Conservation (phyloP, 2,113 vertebrate genomes). For the Hirundichthys speculiger region DNA sequence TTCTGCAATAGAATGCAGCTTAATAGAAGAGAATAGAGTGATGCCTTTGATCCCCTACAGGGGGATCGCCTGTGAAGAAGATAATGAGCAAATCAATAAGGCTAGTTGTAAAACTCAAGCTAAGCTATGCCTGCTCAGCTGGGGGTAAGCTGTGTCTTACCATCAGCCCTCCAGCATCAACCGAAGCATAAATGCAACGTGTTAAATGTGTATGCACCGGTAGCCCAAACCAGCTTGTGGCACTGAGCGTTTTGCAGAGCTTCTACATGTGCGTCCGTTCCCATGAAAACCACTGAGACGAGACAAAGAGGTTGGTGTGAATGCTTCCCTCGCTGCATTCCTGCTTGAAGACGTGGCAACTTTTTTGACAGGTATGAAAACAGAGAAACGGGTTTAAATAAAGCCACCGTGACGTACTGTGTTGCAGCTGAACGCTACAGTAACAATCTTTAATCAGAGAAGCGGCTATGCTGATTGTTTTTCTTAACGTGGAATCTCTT, state of each 20-base stretch:
- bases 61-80: conserved; percentile 86
- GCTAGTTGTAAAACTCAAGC: conserved; percentile 91
- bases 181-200: conserved; percentile 32
- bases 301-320: conserved; percentile 7
- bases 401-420: conserved; percentile 2
- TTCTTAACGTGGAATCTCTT: background rate
- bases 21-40: conserved; percentile 36
- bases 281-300: conserved; percentile 12
- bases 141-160: conserved; percentile 91
- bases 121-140: conserved; percentile 91
- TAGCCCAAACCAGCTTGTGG: conserved; percentile 22
- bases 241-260: conserved; percentile 26
- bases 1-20: conserved; percentile 24
- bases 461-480: background rate
- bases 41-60: conserved; percentile 78
- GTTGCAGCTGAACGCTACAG: no score
- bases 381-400: conserved; percentile 14
- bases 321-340: conserved; percentile 10
- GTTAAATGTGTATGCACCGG: conserved; percentile 20
- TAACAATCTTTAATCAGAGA: no score
- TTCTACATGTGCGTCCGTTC: conserved; percentile 15
- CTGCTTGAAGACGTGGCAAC: conserved; percentile 15
- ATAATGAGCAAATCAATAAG: conserved; percentile 95
- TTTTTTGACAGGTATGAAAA: conserved; percentile 34
- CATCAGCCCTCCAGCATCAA: conserved; percentile 78